A percentile compares a stretch with the other conserved stretches of the same genome.
Evolutionary conservation across 2,113 vertebrate genomes (phyloP).

Genomic region (Urocitellus parryii): DNA sequence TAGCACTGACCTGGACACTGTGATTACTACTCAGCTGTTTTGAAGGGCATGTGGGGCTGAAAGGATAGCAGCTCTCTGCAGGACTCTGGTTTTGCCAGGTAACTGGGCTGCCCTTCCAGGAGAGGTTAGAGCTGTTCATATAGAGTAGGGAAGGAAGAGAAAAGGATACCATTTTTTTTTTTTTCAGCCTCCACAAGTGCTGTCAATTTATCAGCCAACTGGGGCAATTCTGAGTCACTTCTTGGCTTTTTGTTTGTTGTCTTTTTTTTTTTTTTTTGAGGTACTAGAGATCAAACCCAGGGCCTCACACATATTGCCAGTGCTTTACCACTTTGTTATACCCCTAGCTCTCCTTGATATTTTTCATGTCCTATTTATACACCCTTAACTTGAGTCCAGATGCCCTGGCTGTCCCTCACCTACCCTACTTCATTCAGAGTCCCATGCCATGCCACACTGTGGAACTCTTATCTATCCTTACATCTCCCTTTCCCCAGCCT

Average conservation of each 20-base stretch:
- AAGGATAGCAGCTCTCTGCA: background rate
- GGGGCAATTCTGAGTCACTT: background rate
- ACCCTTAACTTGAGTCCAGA: background rate
- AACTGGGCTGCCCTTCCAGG: background rate
- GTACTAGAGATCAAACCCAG: background rate
- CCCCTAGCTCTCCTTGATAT: fast-evolving
- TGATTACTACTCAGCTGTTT: background rate
- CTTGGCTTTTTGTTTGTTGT: background rate
- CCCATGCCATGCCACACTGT: background rate
- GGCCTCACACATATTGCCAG: background rate
- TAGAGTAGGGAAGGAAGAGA: background rate
- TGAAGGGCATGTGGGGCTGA: background rate
- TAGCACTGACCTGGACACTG: background rate
- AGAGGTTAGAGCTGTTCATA: background rate
- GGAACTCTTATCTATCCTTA: fast-evolving
- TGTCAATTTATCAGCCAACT: background rate
- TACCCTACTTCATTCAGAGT: background rate
- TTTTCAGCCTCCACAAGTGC: background rate
- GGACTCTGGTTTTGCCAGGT: background rate
- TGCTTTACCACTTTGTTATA: no score
- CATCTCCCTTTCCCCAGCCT: background rate
- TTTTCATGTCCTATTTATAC: background rate
- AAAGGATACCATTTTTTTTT: background rate
- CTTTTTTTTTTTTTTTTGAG: background rate
- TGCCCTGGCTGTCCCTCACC: background rate